Percentiles rank a stretch among this genome's conserved stretches.
These are phyloP conservation scores for Neodon shergylaensis DNA, from an alignment of 2,113 vertebrate genomes.

Conservation along the genomic window DNA sequence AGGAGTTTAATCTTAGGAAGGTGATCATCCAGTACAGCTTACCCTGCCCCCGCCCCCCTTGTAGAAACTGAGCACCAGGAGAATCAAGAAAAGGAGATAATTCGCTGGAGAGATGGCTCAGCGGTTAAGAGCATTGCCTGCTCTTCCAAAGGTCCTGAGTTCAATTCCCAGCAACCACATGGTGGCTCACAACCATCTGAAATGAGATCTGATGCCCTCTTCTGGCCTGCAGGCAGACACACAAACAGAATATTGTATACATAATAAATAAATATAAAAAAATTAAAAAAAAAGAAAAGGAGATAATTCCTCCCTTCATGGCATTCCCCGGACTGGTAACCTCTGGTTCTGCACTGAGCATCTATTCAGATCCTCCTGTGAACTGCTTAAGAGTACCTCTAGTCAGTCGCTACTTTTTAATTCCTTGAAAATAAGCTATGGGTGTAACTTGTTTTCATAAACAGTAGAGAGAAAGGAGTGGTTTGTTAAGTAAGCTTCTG, in stretches of 20 bases:
- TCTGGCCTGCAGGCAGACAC: too few species aligned
- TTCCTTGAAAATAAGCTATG: neutral
- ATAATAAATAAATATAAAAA: too few species aligned
- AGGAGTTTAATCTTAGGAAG: neutral
- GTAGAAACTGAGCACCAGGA: neutral
- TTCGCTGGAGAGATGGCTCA: too few species aligned
- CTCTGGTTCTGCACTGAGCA: neutral
- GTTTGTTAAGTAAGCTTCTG: neutral
- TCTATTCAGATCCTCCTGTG: neutral
- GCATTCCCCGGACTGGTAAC: neutral
- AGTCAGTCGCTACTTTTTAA: neutral
- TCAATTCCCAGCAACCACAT: too few species aligned
- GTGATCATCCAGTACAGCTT: neutral
- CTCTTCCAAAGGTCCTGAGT: too few species aligned
- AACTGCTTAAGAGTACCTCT: neutral
- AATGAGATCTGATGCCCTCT: too few species aligned
- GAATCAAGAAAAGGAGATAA: neutral
- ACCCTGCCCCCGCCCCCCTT: neutral
- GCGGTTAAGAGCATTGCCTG: too few species aligned
- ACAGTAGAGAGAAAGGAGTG: too few species aligned
- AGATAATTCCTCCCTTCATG: fast-evolving
- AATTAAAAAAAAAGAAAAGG: too few species aligned
- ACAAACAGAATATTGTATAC: too few species aligned
- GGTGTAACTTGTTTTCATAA: neutral
- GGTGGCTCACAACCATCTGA: too few species aligned